phyloP scores from a whole-genome alignment of 2,797 vertebrate genomes.

The Siniperca undulata region DNA sequence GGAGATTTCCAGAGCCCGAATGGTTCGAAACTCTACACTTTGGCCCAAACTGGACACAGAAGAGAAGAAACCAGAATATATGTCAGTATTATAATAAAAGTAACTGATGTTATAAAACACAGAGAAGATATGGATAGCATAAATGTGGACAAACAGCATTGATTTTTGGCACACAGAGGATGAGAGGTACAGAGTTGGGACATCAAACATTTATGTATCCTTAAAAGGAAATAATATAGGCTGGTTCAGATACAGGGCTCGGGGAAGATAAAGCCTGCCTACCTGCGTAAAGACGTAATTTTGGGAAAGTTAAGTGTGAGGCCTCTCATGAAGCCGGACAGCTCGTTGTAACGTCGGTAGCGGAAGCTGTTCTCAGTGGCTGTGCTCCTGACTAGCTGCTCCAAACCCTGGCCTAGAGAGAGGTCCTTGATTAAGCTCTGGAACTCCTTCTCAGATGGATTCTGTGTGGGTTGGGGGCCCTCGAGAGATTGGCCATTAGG shows the following conservation, averaged over 20 bases:
- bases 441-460: conserved; percentile 89
- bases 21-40: conserved; percentile 91
- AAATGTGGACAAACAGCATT: neutral
- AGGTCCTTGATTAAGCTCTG: conserved; percentile 92
- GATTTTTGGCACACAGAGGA: neutral
- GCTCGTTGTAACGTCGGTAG: conserved; percentile 91
- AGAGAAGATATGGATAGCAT: neutral
- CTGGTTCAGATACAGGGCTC: neutral
- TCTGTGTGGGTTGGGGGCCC: conserved; percentile 72
- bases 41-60: conserved; percentile 89
- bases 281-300: conserved; percentile 90
- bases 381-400: conserved; percentile 87
- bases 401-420: conserved; percentile 91
- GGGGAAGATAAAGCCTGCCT: neutral
- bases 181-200: neutral
- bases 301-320: conserved; percentile 94
- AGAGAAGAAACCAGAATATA: conserved; percentile 11
- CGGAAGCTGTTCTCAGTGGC: conserved; percentile 88
- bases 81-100: conserved; percentile 1
- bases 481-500: conserved; percentile 75
- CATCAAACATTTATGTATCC: neutral
- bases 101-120: neutral
- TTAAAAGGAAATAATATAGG: neutral
- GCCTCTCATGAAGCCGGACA: conserved; percentile 89
- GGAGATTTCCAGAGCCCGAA: conserved; percentile 97